Evolutionary conservation across 1,140 invertebrate species (phyloP).

Genomic region (Aphidius gifuensis): DNA sequence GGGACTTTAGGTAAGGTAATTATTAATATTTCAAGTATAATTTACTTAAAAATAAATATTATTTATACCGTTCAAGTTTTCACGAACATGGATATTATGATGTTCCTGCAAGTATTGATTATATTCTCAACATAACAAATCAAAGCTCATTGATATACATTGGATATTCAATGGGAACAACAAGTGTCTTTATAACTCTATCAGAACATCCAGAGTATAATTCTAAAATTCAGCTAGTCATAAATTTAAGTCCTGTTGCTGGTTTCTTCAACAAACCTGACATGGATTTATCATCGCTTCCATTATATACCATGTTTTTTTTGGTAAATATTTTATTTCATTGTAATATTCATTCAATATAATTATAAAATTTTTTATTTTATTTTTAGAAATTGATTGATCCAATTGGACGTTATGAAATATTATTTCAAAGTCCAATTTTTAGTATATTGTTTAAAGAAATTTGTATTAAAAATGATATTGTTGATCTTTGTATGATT

Average conservation of each 20-base stretch:
- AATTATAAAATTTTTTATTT: no score
- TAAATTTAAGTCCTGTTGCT: constrained; percentile 60
- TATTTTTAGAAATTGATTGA: no score
- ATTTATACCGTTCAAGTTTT: constrained; percentile 14
- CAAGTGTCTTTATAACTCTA: constrained; percentile 52
- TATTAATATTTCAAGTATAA: background rate
- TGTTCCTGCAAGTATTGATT: constrained; percentile 61
- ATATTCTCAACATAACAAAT: constrained; percentile 52
- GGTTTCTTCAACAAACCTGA: no score
- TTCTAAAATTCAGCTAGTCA: constrained; percentile 52
- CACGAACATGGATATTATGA: constrained; percentile 65
- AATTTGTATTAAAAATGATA: no score
- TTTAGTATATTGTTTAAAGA: no score
- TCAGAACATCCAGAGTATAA: constrained; percentile 59
- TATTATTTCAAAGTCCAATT: no score
- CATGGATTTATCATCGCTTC: no score
- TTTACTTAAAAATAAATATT: constrained; percentile 5
- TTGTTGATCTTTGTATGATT: no score
- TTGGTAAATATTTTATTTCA: no score
- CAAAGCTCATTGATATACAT: constrained; percentile 59
- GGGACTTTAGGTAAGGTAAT: constrained; percentile 45
- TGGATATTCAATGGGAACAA: constrained; percentile 70
- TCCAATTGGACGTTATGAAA: no score
- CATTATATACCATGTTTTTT: no score
- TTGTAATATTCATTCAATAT: no score